Base-by-base conservation (phyloP, 2,797 vertebrate species). In the Prunella strophiata region DNA sequence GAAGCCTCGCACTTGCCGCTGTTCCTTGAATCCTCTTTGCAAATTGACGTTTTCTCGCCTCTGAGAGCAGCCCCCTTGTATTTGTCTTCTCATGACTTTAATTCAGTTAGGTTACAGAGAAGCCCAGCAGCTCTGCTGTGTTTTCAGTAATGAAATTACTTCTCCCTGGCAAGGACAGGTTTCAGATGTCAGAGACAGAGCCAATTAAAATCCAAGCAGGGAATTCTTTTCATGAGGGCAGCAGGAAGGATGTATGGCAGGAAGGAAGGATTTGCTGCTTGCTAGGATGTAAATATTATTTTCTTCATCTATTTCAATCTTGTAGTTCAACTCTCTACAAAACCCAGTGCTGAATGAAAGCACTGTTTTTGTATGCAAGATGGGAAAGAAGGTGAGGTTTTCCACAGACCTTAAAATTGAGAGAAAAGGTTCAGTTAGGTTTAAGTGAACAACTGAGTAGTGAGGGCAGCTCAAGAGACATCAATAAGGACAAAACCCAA, bases 101-200 rank as follows among this genome's bases (percentile, higher is more conserved):
- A 97, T 94, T 95, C 84, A 79, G 78, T 97, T 96, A 95, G 19
- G 71, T 79, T 92, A 83, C 73, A 86, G 94, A 96, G 88, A 94
- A 96, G 75, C 89, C 92, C 88, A 85, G 94, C 86, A 96, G 94
- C 94, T 97, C 96, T 94, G 91, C 89, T 97, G 80, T 89, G 65
- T 83, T 96, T 93, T 93, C 93, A 79, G 71, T 97, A 96, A 97
- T 96, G 74, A 95, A 96, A 95, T 97, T 97, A 96, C 72, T 91
- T 85, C 77, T 94, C 71, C 29, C 92, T 90, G 81, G 91, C 94
- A 92, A 95, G 75, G 89, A 93, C 82, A 95, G 86, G 91, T 95
- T 97, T 96, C 92, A 95, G 89, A 96, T 96, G 94, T 97, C 93
- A 92, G 81, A 93, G 93, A 89, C 51, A 78, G 91, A 95, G 92